A percentile compares a stretch with the other conserved stretches of the same genome.
phyloP scores from a whole-genome alignment of 2,888 invertebrate species.

The Stenchaetothrips biformis region DNA sequence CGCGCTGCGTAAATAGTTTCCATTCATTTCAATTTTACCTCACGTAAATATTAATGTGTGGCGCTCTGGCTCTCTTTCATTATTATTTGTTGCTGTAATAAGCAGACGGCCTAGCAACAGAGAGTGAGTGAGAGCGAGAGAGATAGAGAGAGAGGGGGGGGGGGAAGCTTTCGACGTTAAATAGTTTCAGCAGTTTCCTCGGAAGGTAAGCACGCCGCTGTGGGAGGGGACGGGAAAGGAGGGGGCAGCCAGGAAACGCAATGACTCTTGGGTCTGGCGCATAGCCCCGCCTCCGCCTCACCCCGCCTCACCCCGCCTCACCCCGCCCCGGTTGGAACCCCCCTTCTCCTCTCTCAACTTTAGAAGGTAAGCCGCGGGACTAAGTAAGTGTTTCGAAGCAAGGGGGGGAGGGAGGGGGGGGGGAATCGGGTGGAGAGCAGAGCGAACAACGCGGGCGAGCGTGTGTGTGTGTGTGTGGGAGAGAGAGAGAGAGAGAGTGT shows the following conservation, averaged over 20 bases:
- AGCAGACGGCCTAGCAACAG: not conserved
- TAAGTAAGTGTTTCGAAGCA: constrained; percentile 12
- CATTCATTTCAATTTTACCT: too few relatives aligned
- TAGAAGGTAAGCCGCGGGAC: constrained; percentile 7
- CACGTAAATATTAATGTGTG: too few relatives aligned
- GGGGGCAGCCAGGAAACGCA: too few relatives aligned
- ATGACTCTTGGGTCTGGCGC: too few relatives aligned
- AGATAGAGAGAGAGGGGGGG: not conserved
- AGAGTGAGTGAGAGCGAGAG: not conserved
- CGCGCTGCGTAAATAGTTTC: too few relatives aligned
- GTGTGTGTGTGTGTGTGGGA: constrained; percentile 10
- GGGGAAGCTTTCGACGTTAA: not conserved
- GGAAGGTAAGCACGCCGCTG: too few relatives aligned
- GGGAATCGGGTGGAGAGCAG: not conserved
- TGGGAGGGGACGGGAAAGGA: too few relatives aligned
- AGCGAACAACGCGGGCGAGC: not conserved
- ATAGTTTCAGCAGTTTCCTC: too few relatives aligned
- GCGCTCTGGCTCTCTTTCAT: not conserved
- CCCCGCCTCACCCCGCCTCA: too few relatives aligned
- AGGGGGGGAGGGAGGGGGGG: not conserved
- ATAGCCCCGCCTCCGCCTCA: too few relatives aligned
- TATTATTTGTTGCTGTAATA: not conserved
- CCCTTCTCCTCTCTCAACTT: not conserved
- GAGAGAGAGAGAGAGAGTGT: too few relatives aligned
- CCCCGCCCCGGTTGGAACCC: too few relatives aligned